Conservation (phyloP, 1,140 invertebrate genomes). For the Aethina tumida region DNA sequence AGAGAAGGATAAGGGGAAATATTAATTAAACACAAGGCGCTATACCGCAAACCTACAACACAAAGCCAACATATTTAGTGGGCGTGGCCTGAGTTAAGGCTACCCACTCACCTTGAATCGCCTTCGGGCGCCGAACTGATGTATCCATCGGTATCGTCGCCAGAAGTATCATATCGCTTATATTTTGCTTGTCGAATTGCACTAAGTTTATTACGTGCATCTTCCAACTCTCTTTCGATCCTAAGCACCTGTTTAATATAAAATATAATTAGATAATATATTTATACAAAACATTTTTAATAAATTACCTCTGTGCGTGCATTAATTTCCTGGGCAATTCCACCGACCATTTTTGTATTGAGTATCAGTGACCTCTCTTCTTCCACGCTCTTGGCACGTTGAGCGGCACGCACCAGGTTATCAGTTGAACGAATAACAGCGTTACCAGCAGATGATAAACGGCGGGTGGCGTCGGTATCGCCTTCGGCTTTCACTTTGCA, state of each 20-base stretch:
- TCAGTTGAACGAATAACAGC: conserved; percentile 97
- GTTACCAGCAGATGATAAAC: conserved; percentile 91
- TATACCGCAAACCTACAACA: no score
- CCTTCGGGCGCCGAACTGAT: conserved; percentile 30
- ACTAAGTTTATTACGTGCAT: conserved; percentile 79
- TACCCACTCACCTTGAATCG: conserved; percentile 34
- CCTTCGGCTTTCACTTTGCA: conserved; percentile 97
- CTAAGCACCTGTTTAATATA: conserved; percentile 67
- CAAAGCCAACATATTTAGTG: no score
- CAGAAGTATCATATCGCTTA: conserved; percentile 42
- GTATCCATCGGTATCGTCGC: conserved; percentile 34
- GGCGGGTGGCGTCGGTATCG: conserved; percentile 82
- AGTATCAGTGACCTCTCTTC: conserved; percentile 82
- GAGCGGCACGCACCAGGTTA: conserved; percentile 87
- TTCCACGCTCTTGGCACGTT: conserved; percentile 85
- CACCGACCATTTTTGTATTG: conserved; percentile 85
- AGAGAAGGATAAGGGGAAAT: no score
- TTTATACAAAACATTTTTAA: neutral
- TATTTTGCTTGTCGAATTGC: conserved; percentile 80
- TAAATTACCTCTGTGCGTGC: conserved; percentile 39
- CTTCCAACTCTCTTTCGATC: conserved; percentile 88
- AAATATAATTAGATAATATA: conserved; percentile 7
- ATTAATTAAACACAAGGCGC: no score
- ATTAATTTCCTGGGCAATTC: conserved; percentile 88
- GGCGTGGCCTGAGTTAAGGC: no score